Percentiles rank a stretch among this genome's conserved stretches.
phyloP scores from a whole-genome alignment of 1,140 invertebrate species.

The Cotesia vestalis region DNA sequence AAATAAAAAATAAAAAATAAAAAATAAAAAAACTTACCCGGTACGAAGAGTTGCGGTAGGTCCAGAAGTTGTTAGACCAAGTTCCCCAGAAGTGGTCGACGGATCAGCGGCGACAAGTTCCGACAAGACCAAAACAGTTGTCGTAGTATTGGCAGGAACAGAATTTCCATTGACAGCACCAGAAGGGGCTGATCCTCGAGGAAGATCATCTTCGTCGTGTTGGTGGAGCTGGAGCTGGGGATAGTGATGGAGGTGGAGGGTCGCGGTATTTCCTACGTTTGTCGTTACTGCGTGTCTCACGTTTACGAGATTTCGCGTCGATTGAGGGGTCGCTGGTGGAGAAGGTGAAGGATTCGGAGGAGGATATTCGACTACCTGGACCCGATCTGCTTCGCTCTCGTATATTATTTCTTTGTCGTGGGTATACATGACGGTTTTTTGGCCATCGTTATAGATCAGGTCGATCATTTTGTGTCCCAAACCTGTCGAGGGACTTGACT shows the following conservation, averaged over 20 bases:
- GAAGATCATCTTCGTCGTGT: slow-evolving; percentile 57
- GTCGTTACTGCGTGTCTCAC: slow-evolving; percentile 36
- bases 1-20: slow-evolving; percentile 7
- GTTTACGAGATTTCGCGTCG: slow-evolving; percentile 62
- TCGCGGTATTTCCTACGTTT: slow-evolving; percentile 54
- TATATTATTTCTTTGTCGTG: slow-evolving; percentile 66
- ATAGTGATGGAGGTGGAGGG: slow-evolving; percentile 59
- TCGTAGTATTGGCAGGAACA: slow-evolving; percentile 60
- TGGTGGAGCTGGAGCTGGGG: slow-evolving; percentile 64
- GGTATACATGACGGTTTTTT: slow-evolving; percentile 83
- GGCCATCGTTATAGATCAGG: slow-evolving; percentile 82
- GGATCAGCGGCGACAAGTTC: slow-evolving; percentile 65
- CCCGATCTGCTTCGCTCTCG: slow-evolving; percentile 62
- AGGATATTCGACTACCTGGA: slow-evolving; percentile 63
- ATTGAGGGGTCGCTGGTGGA: slow-evolving; percentile 56
- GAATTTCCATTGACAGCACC: slow-evolving; percentile 46
- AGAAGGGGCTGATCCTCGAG: slow-evolving; percentile 51
- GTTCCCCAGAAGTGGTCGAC: slow-evolving; percentile 33
- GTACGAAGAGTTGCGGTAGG: slow-evolving; percentile 53
- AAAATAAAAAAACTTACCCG: slow-evolving; percentile 54
- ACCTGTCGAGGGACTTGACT: slow-evolving; percentile 65
- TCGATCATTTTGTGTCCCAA: slow-evolving; percentile 77
- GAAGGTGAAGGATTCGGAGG: slow-evolving; percentile 65
- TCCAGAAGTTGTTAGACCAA: slow-evolving; percentile 48
- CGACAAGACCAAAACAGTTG: slow-evolving; percentile 68